A percentile compares a stretch with the other conserved stretches of the same genome.
These are phyloP conservation scores for Drosophila longiperda DNA, from an alignment of 2,888 invertebrate species.

Conservation along the genomic window DNA sequence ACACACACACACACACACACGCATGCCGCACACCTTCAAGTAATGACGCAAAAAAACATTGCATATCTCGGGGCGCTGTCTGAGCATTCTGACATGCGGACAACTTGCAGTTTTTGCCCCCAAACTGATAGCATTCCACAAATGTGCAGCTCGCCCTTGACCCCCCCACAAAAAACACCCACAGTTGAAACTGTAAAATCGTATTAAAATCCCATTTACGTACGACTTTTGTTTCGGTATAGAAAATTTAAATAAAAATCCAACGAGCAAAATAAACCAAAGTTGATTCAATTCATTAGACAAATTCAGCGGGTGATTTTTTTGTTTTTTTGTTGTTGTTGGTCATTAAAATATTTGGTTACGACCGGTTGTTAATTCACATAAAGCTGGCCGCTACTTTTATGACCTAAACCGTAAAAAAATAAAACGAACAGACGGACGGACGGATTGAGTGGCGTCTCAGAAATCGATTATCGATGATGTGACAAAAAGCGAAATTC, in stretches of 20 bases:
- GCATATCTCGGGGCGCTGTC: constrained; percentile 62
- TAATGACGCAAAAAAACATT: constrained; percentile 31
- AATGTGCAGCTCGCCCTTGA: constrained; percentile 15
- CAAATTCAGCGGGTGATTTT: constrained; percentile 19
- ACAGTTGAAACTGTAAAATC: neutral
- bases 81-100: constrained; percentile 28
- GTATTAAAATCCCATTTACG: constrained; percentile 48
- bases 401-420: constrained; percentile 26
- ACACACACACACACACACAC: neutral
- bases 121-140: constrained; percentile 14
- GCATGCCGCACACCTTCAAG: constrained; percentile 38
- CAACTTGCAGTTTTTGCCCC: constrained; percentile 9
- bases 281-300: constrained; percentile 37
- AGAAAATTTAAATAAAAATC: neutral
- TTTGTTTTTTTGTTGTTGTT: neutral
- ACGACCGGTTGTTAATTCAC: constrained; percentile 33
- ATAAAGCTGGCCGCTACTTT: constrained; percentile 35
- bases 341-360: constrained; percentile 61
- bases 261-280: neutral
- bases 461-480: constrained; percentile 66
- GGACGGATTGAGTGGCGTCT: constrained; percentile 23
- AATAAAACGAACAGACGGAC: constrained; percentile 21
- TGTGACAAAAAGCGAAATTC: constrained; percentile 58
- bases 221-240: neutral
- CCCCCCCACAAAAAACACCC: neutral